These are phyloP conservation scores for Myxocyprinus asiaticus DNA, from an alignment of 2,113 vertebrate genomes.

Conservation along the genomic window DNA sequence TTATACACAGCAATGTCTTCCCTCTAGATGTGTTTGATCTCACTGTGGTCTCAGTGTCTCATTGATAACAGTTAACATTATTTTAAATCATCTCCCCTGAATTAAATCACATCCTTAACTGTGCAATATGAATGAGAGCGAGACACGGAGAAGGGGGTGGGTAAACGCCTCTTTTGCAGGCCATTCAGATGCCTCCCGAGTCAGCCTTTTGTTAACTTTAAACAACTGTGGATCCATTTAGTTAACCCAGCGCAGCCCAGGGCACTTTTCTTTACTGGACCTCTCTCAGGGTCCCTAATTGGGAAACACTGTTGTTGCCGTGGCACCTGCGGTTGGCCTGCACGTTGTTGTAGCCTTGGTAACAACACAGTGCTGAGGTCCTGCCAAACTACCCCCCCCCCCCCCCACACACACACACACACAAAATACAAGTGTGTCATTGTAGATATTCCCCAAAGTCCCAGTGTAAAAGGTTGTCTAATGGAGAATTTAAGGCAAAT, in stretches of 20 bases:
- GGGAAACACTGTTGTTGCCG: constrained; percentile 67
- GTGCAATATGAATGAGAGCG: constrained; percentile 36
- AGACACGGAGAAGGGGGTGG: constrained; percentile 49
- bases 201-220: constrained; percentile 63
- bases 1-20: background rate
- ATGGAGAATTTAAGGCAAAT: background rate
- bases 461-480: background rate
- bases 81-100: constrained; percentile 18
- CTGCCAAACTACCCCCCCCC: constrained; percentile 53
- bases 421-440: no score
- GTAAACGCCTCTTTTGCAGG: constrained; percentile 46
- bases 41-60: background rate
- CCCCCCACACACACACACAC: no score
- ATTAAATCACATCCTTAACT: constrained; percentile 34
- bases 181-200: constrained; percentile 50
- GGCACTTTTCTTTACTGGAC: constrained; percentile 71
- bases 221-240: constrained; percentile 68
- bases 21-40: constrained; percentile 25
- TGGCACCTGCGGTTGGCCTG: constrained; percentile 72
- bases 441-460: background rate
- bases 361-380: constrained; percentile 69
- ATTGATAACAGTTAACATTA: constrained; percentile 29
- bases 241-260: constrained; percentile 68
- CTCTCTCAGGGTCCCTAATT: constrained; percentile 73
- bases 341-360: constrained; percentile 74